A percentile compares a stretch with the other conserved stretches of the same genome.
phyloP scores from a whole-genome alignment of 1,140 invertebrate genomes.

The Psix sp. region DNA sequence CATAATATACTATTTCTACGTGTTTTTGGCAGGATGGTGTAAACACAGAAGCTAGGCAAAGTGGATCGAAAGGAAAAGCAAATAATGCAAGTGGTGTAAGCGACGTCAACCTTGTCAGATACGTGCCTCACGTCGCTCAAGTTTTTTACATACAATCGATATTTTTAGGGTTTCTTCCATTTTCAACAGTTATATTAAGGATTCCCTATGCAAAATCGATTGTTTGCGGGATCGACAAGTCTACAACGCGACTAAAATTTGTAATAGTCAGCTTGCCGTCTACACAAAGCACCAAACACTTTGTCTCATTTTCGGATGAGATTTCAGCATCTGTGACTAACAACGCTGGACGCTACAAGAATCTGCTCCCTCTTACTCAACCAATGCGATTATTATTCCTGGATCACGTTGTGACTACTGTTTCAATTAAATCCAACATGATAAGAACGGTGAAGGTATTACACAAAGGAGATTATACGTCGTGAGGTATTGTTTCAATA shows the following conservation, averaged over 20 bases:
- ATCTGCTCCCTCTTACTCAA: not conserved
- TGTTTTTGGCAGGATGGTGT: constrained; percentile 3
- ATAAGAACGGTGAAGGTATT: no score
- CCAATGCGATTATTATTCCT: not conserved
- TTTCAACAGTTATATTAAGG: constrained; percentile 36
- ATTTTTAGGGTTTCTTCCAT: constrained; percentile 49
- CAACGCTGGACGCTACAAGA: constrained; percentile 2
- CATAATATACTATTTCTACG: no score
- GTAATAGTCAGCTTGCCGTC: constrained; percentile 34
- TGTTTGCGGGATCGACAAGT: constrained; percentile 44
- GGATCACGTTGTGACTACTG: not conserved
- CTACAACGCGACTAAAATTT: constrained; percentile 50
- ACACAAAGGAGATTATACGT: no score
- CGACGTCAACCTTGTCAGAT: constrained; percentile 38
- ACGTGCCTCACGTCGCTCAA: constrained; percentile 29
- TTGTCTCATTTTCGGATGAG: constrained; percentile 25
- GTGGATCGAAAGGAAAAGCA: constrained; percentile 24
- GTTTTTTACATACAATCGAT: constrained; percentile 42
- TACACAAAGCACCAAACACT: constrained; percentile 22
- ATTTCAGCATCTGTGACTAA: constrained; percentile 15
- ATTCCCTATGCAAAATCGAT: constrained; percentile 53
- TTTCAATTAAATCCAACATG: not conserved
- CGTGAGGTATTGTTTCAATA: no score
- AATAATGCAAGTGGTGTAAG: constrained; percentile 42
- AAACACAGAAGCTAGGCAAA: constrained; percentile 32